phyloP scores from a whole-genome alignment of 2,797 vertebrate species.

The Phoxinus dragarum region DNA sequence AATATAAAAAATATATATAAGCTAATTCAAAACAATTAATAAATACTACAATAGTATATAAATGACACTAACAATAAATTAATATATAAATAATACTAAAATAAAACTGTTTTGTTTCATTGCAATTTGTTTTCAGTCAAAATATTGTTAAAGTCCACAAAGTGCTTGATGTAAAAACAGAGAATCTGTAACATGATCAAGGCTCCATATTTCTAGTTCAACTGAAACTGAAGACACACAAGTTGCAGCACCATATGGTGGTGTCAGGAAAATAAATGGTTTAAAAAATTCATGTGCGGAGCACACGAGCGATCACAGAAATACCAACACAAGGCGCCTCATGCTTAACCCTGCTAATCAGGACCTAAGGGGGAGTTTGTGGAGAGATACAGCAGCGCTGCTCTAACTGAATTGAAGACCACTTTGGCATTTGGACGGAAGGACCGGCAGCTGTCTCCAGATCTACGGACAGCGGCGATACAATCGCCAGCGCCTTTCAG shows the following conservation, averaged over 20 bases:
- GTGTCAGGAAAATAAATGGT: conserved; percentile 83
- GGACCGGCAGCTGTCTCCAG: conserved; percentile 79
- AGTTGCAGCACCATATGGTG: conserved; percentile 58
- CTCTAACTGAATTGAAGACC: conserved; percentile 79
- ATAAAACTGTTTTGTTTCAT: background rate
- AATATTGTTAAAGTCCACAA: background rate
- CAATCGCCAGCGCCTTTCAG: conserved; percentile 83
- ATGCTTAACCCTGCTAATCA: conserved; percentile 77
- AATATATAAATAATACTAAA: background rate
- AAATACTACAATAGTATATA: background rate
- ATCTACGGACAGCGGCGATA: conserved; percentile 76
- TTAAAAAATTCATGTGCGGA: conserved; percentile 75
- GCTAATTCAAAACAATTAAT: background rate
- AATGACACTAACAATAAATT: background rate
- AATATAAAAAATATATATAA: background rate
- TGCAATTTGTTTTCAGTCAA: background rate
- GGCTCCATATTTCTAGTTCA: conserved; percentile 6
- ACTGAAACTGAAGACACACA: conserved; percentile 38
- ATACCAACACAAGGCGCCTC: conserved; percentile 77
- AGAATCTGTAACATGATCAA: conserved; percentile 16
- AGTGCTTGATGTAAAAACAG: conserved; percentile 16
- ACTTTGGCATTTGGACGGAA: conserved; percentile 79
- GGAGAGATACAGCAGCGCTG: conserved; percentile 62
- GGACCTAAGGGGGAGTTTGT: conserved; percentile 64
- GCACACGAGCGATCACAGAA: conserved; percentile 74